Evolutionary conservation across 1,140 invertebrate species (phyloP).

Genomic region (Pollicipes pollicipes): DNA sequence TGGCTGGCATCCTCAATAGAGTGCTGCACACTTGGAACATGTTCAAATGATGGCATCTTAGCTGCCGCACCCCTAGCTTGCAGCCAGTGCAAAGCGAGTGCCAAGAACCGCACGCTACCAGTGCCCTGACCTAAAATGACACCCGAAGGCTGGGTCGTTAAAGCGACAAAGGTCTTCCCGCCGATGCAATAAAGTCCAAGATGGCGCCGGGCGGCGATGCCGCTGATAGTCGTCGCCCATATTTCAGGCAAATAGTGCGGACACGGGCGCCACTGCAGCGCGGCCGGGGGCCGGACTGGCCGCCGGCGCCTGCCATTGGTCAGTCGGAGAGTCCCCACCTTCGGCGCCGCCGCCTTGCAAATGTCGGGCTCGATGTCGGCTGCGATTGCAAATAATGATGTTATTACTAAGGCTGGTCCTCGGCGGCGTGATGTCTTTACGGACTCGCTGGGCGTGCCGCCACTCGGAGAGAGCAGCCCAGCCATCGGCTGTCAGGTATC

Average conservation of each 20-base stretch:
- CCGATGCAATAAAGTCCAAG: background rate
- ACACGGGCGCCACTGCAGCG: background rate
- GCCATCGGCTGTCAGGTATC: no score
- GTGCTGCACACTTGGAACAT: no score
- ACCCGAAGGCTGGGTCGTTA: background rate
- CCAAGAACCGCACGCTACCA: no score
- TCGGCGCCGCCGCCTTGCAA: no score
- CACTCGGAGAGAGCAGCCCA: no score
- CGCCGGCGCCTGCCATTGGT: background rate
- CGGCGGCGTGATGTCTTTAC: background rate
- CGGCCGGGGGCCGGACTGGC: no score
- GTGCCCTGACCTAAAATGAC: no score
- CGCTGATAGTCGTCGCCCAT: background rate
- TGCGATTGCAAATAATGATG: background rate
- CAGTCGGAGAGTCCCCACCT: no score
- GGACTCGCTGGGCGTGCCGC: background rate
- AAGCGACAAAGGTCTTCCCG: background rate
- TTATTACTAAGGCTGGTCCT: background rate
- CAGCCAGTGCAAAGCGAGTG: no score
- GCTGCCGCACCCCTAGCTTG: no score
- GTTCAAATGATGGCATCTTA: no score
- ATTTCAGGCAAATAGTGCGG: background rate
- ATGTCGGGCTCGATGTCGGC: background rate
- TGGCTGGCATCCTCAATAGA: no score
- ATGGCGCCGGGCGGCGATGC: background rate